Conservation (phyloP, 2,113 vertebrate genomes). For the Cervus canadensis region DNA sequence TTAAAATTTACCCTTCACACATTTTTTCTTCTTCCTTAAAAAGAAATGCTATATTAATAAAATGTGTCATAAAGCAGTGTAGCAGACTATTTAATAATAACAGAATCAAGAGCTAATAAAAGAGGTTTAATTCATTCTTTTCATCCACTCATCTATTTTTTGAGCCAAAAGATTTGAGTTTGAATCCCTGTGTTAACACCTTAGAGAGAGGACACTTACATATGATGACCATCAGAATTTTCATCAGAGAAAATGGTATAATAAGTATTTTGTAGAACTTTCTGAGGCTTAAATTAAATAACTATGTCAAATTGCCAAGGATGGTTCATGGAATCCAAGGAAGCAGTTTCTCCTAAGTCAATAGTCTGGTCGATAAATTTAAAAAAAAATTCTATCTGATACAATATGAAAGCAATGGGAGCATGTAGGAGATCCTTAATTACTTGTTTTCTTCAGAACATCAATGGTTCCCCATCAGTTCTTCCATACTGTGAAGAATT, state of each 20-base stretch:
- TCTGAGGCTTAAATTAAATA: neutral
- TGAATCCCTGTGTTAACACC: neutral
- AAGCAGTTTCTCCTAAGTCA: neutral
- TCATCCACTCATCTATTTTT: neutral
- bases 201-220: neutral
- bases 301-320: neutral
- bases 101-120: neutral
- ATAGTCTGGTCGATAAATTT: neutral
- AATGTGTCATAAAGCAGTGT: neutral
- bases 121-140: neutral
- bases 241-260: neutral
- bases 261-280: neutral
- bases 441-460: neutral
- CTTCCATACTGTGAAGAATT: neutral
- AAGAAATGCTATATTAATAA: neutral
- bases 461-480: neutral
- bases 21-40: neutral
- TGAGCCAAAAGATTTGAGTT: neutral
- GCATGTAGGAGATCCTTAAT: accelerated
- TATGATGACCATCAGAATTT: neutral
- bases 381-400: neutral
- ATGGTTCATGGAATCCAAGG: neutral
- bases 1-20: neutral
- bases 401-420: neutral
- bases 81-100: neutral